Evolutionary conservation across 2,113 vertebrate species (phyloP), one percentile per base, ranked within the genome.

Genomic region (Rhagologus leucostigma): DNA sequence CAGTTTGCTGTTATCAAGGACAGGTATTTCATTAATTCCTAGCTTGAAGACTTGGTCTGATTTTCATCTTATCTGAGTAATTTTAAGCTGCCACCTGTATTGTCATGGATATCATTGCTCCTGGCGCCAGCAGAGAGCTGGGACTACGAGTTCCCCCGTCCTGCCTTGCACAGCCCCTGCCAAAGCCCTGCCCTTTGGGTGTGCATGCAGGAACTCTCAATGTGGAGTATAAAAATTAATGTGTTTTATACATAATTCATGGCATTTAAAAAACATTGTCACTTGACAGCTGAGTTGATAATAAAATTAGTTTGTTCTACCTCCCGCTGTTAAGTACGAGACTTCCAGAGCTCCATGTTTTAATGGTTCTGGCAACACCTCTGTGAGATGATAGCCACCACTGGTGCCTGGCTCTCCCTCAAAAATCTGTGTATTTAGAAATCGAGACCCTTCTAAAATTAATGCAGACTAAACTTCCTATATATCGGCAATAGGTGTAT

Each of bases 241-340:
- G 89, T 69, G 42, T 93, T 84, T 85, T 93, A 84, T 97, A 89
- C 95, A 97, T 98, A 94, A 98, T 97, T 96, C 91, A 98, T 95
- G 73, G 60, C 79, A 92, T 97, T 97, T 97, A 80, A 73, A 94
- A 96, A 87, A 20, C n/a, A 90, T 41, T 96, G 77, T 93, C 89
- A 91, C 68, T 93, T 93, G 94, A 82, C 79, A 96, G 92, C 55
- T 18, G 56, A 77, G 96, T 68, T 75, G 94, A 84, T 83, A 95
- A 94, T 90, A 73, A 93, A 84, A 65, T 89, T 80, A 90, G 79
- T 63, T 85, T 32, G 84, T 89, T 93, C 62, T 93, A 49, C 79
- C 79, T 89, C 47, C 85, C 6, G 23, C 86, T 93, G 90, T 87
- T 77, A 47, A 46, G 83, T 77, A 74, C 6, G 2, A 6, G 67